These are phyloP conservation scores for Ceryle rudis DNA, from an alignment of 2,797 vertebrate genomes.

Conservation along the genomic window DNA sequence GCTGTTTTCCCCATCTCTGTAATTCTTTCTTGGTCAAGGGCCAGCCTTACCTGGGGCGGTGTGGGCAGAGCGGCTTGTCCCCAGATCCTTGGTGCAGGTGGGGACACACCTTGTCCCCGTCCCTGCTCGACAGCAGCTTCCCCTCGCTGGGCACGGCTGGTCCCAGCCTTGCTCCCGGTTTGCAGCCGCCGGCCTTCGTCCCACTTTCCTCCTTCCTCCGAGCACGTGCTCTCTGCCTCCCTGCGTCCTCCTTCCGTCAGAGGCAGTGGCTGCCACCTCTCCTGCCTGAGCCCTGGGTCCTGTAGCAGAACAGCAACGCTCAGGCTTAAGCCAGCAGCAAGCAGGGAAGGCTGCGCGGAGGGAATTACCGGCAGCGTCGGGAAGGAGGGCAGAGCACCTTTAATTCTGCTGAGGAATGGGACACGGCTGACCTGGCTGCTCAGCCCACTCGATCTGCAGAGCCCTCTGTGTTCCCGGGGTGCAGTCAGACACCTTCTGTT, in stretches of 20 bases:
- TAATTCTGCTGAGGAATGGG: conserved; percentile 28
- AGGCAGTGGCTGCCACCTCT: background rate
- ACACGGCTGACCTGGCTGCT: conserved; percentile 1
- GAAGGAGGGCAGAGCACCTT: background rate
- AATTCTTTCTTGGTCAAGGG: background rate
- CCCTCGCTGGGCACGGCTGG: conserved; percentile 15
- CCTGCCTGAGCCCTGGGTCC: background rate
- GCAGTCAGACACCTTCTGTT: conserved; percentile 45
- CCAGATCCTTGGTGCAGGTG: rapidly evolving
- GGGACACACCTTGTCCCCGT: background rate
- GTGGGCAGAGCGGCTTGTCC: background rate
- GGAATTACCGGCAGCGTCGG: background rate
- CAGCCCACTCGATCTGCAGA: conserved; percentile 40
- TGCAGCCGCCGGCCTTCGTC: background rate
- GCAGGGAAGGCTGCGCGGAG: background rate
- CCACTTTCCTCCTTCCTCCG: background rate
- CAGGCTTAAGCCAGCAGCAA: background rate
- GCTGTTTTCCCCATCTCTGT: background rate
- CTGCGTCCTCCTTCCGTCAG: conserved; percentile 34
- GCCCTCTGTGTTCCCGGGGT: background rate
- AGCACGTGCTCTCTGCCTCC: background rate
- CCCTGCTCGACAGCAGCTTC: background rate
- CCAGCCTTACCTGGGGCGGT: background rate
- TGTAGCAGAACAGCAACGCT: background rate
- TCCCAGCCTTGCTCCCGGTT: background rate